These are phyloP conservation scores for Ornithoptera alexandrae DNA, from an alignment of 2,888 invertebrate species.

Conservation along the genomic window DNA sequence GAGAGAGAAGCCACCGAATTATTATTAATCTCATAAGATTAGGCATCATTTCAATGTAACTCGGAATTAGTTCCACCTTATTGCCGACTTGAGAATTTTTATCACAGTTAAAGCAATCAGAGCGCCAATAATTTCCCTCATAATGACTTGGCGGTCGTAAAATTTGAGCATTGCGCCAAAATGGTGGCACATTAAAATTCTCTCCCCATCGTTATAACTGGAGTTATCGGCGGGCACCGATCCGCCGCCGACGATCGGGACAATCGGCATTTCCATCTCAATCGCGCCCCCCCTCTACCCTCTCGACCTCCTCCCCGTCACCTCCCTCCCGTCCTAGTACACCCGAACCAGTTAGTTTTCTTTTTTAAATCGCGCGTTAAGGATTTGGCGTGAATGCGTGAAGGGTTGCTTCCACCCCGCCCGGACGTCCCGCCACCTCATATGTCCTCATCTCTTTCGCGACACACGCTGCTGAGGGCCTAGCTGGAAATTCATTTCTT, in stretches of 20 bases:
- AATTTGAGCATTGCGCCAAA: constrained; percentile 80
- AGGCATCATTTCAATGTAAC: constrained; percentile 65
- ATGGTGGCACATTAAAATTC: constrained; percentile 80
- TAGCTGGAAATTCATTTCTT: constrained; percentile 28
- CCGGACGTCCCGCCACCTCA: constrained; percentile 56
- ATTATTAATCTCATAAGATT: constrained; percentile 43
- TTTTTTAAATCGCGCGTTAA: constrained; percentile 80
- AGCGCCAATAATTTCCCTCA: constrained; percentile 80
- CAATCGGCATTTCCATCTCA: constrained; percentile 78
- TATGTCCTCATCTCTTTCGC: constrained; percentile 58
- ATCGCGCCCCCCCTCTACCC: constrained; percentile 57
- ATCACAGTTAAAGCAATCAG: constrained; percentile 79
- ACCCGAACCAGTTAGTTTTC: constrained; percentile 71
- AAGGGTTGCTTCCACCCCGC: constrained; percentile 65
- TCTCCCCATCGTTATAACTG: constrained; percentile 78
- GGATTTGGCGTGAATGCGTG: constrained; percentile 76
- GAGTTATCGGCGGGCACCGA: constrained; percentile 72
- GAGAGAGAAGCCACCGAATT: constrained; percentile 2
- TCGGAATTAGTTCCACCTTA: constrained; percentile 78
- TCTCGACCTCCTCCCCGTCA: constrained; percentile 41
- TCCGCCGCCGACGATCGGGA: constrained; percentile 54
- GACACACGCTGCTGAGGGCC: constrained; percentile 32
- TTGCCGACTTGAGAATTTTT: constrained; percentile 79
- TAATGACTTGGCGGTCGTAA: constrained; percentile 78
- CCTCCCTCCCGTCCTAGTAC: constrained; percentile 40